Conservation (phyloP, 2,888 invertebrate species). For the Rhorus exstirpatorius region DNA sequence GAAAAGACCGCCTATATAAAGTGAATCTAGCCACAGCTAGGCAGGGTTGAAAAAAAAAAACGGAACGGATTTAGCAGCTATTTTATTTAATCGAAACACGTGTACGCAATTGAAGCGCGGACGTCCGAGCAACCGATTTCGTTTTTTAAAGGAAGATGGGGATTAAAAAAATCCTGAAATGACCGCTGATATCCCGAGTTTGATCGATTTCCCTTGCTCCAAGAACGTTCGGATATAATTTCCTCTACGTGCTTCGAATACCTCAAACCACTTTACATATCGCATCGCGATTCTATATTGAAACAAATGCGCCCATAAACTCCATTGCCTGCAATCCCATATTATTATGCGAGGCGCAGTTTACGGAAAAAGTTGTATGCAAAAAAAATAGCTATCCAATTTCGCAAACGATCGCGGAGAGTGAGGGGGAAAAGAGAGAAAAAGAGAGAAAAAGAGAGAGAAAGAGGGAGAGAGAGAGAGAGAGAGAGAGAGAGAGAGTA, state of each 20-base stretch:
- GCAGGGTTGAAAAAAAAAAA: too few relatives aligned
- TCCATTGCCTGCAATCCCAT: background rate
- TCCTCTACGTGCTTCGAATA: conserved; percentile 79
- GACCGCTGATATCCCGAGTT: conserved; percentile 74
- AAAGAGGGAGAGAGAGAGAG: background rate
- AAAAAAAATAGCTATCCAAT: conserved; percentile 1
- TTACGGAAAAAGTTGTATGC: background rate
- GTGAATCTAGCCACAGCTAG: too few relatives aligned
- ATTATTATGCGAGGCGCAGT: background rate
- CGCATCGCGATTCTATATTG: conserved; percentile 81
- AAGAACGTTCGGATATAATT: conserved; percentile 76
- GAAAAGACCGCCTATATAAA: too few relatives aligned
- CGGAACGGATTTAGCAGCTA: too few relatives aligned
- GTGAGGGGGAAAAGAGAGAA: background rate
- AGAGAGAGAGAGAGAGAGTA: background rate
- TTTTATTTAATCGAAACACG: too few relatives aligned
- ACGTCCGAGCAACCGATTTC: too few relatives aligned
- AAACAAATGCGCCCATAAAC: conserved; percentile 47
- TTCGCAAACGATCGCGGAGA: background rate
- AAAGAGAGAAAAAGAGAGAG: too few relatives aligned
- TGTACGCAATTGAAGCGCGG: too few relatives aligned
- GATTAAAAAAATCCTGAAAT: background rate
- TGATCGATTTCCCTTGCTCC: conserved; percentile 81
- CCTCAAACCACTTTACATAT: conserved; percentile 78
- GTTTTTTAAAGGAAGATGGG: background rate